Conservation (phyloP, 2,888 invertebrate species). For the Pomacea canaliculata region DNA sequence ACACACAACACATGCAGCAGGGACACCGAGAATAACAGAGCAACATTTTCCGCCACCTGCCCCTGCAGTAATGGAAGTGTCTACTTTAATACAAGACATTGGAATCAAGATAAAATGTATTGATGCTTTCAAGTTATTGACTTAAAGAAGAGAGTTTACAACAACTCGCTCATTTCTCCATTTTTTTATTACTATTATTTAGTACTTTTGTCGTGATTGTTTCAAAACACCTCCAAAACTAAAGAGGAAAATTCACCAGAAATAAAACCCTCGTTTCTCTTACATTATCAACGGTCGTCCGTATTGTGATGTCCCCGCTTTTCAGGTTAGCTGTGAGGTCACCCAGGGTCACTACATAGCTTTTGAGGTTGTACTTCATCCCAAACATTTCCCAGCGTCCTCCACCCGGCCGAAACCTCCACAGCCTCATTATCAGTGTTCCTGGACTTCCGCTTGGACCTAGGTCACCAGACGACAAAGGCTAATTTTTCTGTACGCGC, state of each 20-base stretch:
- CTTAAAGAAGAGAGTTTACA: constrained; percentile 34
- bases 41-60: constrained; percentile 70
- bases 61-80: constrained; percentile 7
- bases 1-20: constrained; percentile 72
- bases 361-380: not conserved
- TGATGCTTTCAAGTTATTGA: constrained; percentile 45
- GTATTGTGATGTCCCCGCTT: not conserved
- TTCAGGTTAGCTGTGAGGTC: not conserved
- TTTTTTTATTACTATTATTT: too few species aligned
- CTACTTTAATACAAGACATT: too few species aligned
- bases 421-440: constrained; percentile 56
- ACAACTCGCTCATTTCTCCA: not conserved
- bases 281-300: too few species aligned
- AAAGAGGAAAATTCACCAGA: too few species aligned
- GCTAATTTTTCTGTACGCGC: not conserved
- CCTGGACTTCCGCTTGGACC: constrained; percentile 66
- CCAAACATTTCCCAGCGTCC: constrained; percentile 16
- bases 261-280: too few species aligned
- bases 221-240: too few species aligned
- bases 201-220: too few species aligned
- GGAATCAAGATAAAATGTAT: not conserved
- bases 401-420: constrained; percentile 42
- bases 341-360: not conserved
- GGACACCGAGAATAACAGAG: constrained; percentile 55
- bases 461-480: constrained; percentile 36